Conservation (phyloP, 2,888 invertebrate species). For the Megaustenia siamemsis region DNA sequence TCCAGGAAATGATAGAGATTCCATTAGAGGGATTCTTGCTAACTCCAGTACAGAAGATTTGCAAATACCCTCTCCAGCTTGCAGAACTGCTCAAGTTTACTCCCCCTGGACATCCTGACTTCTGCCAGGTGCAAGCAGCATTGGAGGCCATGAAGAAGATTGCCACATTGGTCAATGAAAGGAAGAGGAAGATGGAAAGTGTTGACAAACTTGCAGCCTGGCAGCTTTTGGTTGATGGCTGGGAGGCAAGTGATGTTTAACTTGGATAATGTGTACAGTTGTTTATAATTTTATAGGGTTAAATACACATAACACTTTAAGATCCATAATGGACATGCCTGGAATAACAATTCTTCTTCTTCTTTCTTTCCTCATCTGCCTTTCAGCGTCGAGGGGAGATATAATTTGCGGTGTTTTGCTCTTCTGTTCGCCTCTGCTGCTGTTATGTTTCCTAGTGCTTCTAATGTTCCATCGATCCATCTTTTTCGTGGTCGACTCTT, state of each 20-base stretch:
- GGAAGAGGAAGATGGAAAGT: slow-evolving; percentile 89
- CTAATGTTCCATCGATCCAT: too few relatives aligned
- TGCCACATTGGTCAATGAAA: slow-evolving; percentile 85
- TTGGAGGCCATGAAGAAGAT: slow-evolving; percentile 86
- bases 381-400: too few relatives aligned
- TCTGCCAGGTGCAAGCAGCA: slow-evolving; percentile 84
- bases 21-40: slow-evolving; percentile 91
- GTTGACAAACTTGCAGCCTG: slow-evolving; percentile 87
- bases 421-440: too few relatives aligned
- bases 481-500: too few relatives aligned
- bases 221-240: slow-evolving; percentile 87
- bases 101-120: slow-evolving; percentile 84
- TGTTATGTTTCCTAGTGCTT: too few relatives aligned
- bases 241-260: slow-evolving; percentile 87
- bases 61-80: slow-evolving; percentile 92
- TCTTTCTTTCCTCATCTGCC: too few relatives aligned
- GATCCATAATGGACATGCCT: too few relatives aligned
- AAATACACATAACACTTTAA: too few relatives aligned
- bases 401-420: too few relatives aligned
- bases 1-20: slow-evolving; percentile 90
- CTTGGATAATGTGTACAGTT: too few relatives aligned
- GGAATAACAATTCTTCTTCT: too few relatives aligned
- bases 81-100: slow-evolving; percentile 90
- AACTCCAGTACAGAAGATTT: slow-evolving; percentile 92
- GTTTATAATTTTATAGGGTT: too few relatives aligned